phyloP scores from a whole-genome alignment of 2,888 invertebrate genomes.

The Lithophane leautieri region DNA sequence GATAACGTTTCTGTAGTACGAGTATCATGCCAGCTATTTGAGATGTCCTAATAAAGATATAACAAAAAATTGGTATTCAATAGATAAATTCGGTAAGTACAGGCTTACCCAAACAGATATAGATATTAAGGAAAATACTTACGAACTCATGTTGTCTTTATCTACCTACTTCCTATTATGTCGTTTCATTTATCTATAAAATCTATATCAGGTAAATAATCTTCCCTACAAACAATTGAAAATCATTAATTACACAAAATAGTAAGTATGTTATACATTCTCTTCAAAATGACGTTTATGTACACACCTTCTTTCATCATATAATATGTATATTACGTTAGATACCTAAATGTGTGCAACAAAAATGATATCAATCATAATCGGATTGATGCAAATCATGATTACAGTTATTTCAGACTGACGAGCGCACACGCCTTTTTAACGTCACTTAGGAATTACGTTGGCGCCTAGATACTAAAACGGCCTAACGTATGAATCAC shows the following conservation, averaged over 20 bases:
- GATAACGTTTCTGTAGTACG: constrained; percentile 25
- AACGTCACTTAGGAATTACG: constrained; percentile 33
- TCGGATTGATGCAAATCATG: constrained; percentile 33
- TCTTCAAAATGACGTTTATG: background rate
- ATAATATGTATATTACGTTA: background rate
- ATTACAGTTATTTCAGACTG: constrained; percentile 33
- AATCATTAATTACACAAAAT: background rate
- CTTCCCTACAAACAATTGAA: background rate
- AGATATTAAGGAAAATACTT: background rate
- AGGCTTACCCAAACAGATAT: background rate
- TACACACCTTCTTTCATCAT: constrained; percentile 1
- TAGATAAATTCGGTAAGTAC: background rate
- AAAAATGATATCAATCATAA: constrained; percentile 12
- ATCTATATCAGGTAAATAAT: background rate
- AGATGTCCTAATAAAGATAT: background rate
- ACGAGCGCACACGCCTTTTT: constrained; percentile 44
- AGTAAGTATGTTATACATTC: background rate
- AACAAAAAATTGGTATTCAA: constrained; percentile 5
- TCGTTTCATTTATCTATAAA: background rate
- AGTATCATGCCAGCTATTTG: background rate
- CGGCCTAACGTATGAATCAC: constrained; percentile 22
- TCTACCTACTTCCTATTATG: background rate
- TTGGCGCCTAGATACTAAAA: constrained; percentile 1
- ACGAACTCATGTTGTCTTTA: too few species aligned
- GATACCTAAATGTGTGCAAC: background rate